These are phyloP conservation scores for Cyanoderma ruficeps DNA, from an alignment of 2,113 vertebrate genomes.

Conservation along the genomic window DNA sequence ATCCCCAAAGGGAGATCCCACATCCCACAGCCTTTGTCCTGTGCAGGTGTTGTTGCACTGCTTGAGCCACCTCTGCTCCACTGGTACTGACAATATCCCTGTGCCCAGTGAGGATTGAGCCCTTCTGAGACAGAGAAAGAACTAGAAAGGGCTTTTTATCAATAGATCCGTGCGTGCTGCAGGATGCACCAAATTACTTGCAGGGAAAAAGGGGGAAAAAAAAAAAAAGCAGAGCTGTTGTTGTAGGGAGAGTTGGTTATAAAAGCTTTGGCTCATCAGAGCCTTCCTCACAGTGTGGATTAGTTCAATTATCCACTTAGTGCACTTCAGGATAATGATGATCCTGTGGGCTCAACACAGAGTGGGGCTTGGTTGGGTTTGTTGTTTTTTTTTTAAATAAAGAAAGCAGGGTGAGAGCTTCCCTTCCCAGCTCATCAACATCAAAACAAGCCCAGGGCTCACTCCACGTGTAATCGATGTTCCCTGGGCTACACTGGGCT, in stretches of 20 bases:
- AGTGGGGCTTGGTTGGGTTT: neutral
- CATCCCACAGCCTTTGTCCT: neutral
- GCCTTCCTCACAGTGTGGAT: neutral
- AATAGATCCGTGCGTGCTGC: accelerated
- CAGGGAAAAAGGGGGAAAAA: neutral
- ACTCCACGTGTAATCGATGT: neutral
- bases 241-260: neutral
- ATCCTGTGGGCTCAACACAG: neutral
- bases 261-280: slow-evolving; percentile 1
- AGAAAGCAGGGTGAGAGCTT: neutral
- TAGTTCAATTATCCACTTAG: slow-evolving; percentile 30
- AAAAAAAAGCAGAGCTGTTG: neutral
- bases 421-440: neutral
- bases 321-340: neutral
- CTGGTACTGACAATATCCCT: neutral
- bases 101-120: neutral
- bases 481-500: neutral
- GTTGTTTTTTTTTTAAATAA: too few relatives aligned
- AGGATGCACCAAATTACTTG: neutral
- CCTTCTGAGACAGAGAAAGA: neutral
- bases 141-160: neutral
- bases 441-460: neutral
- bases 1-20: neutral
- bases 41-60: accelerated
- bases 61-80: neutral